These are phyloP conservation scores for Diadema setosum DNA, from an alignment of 35 echinoderm and acorn worm species.

Conservation along the genomic window DNA sequence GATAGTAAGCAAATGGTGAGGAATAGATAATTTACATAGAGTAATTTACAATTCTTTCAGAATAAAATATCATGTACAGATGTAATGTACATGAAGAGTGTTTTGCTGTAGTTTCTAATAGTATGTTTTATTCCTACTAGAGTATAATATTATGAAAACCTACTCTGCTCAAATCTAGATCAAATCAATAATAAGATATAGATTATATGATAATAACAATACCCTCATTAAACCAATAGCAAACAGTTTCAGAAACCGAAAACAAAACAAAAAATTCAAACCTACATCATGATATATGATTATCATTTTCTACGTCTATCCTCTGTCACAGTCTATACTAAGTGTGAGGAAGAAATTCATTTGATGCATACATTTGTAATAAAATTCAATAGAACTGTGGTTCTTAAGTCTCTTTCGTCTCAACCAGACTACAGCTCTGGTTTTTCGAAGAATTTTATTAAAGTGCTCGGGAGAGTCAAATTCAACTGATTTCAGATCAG, in stretches of 20 bases:
- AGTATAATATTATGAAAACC: background rate
- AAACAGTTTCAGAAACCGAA: background rate
- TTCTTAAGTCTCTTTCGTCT: background rate
- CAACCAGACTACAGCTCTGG: background rate
- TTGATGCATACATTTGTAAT: conserved; percentile 36
- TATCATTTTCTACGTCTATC: background rate
- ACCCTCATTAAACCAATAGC: background rate
- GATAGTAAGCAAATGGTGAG: conserved; percentile 22
- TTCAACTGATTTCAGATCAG: background rate
- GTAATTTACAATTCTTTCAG: background rate
- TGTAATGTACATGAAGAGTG: background rate
- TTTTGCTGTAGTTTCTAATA: conserved; percentile 11
- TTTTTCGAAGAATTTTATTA: background rate
- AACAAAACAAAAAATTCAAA: conserved; percentile 7
- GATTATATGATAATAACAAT: background rate
- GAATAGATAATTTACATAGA: conserved; percentile 12
- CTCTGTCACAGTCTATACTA: background rate
- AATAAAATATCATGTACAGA: conserved; percentile 25
- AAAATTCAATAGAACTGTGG: conserved; percentile 3
- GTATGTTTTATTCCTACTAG: background rate
- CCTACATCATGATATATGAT: conserved; percentile 15
- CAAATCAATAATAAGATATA: background rate
- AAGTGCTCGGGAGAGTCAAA: background rate
- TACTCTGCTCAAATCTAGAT: background rate
- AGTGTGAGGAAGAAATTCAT: conserved; percentile 15